Evolutionary conservation across 2,888 invertebrate species (phyloP), one percentile per base, ranked within the genome.

Genomic region (Agonum fuliginosum): DNA sequence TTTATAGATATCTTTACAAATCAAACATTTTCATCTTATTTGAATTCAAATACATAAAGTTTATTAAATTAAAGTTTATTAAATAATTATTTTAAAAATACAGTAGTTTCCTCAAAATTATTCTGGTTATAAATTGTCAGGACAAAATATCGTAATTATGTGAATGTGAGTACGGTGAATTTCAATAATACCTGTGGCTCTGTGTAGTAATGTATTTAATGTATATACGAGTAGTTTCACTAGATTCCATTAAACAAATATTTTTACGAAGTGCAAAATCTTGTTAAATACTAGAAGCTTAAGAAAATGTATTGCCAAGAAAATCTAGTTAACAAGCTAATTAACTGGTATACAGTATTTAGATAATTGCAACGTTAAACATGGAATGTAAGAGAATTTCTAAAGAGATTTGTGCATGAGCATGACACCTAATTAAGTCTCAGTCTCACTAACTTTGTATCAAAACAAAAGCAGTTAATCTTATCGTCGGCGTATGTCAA

Each of bases 331-430:
- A 17, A 46, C 46, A 46, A 37, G 46, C 46, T 46, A 17, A 46
- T 46, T 46, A 46, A 46, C 46, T 14, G 19, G 8, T 46, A 17
- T 17, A 46, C 46, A 6, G 14, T 17, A 19, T 46, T 46, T 46
- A 46, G 46, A 46, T 46, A 46, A 46, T 46, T 46, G 46, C 46
- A 46, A 5, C 14, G 46, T 46, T 8, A 46, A 46, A 46, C 46
- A 46, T 46, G 46, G 19, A 46, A 46, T 46, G 17, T 46, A 17
- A 46, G 46, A 46, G 46, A 46, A 46, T 46, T 17, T 46, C 46
- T 46, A 4, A 46, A 46, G 4, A 3, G 10, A 12, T 6, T n/a
- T 8, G 6, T 8, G 17, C 12, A 17, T 46, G 46, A 46, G 19
- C 46, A 46, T 46, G 46, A 46, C 46, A 46, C 46, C 19, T 46